Evolutionary conservation across 2,797 vertebrate species (phyloP).

Genomic region (Myotis planiceps): DNA sequence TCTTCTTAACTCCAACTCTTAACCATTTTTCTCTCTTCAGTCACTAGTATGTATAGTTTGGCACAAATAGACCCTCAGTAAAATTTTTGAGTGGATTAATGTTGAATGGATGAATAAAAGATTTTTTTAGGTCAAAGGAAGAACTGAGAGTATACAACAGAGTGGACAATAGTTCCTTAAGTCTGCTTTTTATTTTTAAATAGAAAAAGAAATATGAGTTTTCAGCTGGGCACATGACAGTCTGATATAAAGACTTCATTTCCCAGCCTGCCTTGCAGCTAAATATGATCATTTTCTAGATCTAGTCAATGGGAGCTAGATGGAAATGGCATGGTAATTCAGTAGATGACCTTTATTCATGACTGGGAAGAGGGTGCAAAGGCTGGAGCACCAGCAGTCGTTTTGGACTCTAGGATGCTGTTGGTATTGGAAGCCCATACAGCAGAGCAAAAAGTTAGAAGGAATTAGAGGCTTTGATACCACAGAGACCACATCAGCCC

Average conservation of each 20-base stretch:
- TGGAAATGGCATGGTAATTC: neutral
- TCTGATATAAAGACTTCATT: neutral
- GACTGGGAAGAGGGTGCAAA: neutral
- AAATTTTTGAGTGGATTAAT: neutral
- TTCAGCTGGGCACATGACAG: neutral
- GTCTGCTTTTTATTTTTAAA: neutral
- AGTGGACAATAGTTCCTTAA: neutral
- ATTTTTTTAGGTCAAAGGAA: neutral
- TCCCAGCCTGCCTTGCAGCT: neutral
- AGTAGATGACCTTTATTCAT: neutral
- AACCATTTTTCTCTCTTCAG: neutral
- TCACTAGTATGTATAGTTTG: neutral
- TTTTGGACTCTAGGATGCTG: neutral
- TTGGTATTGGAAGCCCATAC: neutral
- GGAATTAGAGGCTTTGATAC: neutral
- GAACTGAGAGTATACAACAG: neutral
- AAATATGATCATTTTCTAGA: neutral
- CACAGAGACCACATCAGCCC: neutral
- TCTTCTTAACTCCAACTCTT: neutral
- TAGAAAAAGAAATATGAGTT: neutral
- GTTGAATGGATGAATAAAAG: neutral
- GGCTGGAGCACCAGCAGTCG: neutral
- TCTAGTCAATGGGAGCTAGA: neutral
- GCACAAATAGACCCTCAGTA: neutral
- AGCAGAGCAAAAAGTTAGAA: neutral